Conservation (phyloP, 2,797 vertebrate genomes). For the Protonibea diacanthus region DNA sequence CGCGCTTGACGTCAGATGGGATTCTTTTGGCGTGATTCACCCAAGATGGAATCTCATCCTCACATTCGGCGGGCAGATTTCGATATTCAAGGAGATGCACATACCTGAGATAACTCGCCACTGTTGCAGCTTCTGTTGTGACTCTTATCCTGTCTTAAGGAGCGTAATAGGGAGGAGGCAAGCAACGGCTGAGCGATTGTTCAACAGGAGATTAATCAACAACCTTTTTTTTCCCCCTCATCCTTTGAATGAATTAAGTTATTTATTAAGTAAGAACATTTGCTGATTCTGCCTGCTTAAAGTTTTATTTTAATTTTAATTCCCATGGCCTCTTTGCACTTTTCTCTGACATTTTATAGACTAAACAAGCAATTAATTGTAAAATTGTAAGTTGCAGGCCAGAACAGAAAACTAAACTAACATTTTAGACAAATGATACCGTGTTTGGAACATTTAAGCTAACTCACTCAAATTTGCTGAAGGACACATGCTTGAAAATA, state of each 20-base stretch:
- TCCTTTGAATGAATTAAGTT: neutral
- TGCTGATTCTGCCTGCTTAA: neutral
- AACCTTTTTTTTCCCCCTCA: neutral
- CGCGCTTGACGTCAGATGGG: constrained; percentile 50
- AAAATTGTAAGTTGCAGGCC: too few species aligned
- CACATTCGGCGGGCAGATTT: constrained; percentile 49
- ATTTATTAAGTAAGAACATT: neutral
- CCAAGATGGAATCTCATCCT: constrained; percentile 44
- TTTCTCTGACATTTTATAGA: neutral
- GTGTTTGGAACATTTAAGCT: neutral
- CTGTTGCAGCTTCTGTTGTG: constrained; percentile 39
- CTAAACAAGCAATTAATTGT: neutral
- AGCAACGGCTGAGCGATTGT: neutral
- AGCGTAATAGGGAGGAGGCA: neutral
- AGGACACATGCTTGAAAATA: neutral
- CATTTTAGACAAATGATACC: too few species aligned
- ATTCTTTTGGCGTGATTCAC: constrained; percentile 72
- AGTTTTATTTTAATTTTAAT: neutral
- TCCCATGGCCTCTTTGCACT: neutral
- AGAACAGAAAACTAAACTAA: neutral
- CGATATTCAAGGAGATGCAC: constrained; percentile 57
- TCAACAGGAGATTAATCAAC: neutral
- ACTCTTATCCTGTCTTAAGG: constrained; percentile 1
- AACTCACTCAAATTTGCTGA: neutral
- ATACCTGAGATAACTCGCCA: constrained; percentile 69